Conservation (phyloP, 1,140 invertebrate genomes). For the Galleria mellonella region DNA sequence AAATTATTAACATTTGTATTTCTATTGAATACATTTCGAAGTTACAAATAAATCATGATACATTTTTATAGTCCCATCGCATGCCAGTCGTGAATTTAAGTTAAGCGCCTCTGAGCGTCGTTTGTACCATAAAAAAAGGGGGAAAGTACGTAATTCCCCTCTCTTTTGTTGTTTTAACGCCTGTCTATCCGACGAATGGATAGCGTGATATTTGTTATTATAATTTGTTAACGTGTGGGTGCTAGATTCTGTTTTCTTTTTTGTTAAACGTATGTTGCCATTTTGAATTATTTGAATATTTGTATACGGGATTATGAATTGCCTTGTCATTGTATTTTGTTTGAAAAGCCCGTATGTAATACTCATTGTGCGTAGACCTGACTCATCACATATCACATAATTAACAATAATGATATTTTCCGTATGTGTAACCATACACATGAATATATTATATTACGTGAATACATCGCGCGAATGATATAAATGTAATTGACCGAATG, state of each 20-base stretch:
- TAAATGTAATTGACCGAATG: conserved; percentile 2
- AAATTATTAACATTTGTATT: too few species aligned
- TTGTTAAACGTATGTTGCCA: neutral
- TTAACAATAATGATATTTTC: neutral
- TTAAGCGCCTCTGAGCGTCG: too few species aligned
- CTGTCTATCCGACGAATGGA: neutral
- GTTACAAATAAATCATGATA: too few species aligned
- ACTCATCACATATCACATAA: conserved; percentile 10
- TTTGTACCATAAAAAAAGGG: too few species aligned
- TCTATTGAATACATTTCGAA: too few species aligned
- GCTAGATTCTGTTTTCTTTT: conserved; percentile 1
- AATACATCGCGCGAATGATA: neutral
- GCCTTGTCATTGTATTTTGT: neutral
- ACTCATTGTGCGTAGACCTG: conserved; percentile 6
- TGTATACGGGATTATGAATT: neutral
- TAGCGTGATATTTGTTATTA: conserved; percentile 2
- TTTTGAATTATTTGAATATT: neutral
- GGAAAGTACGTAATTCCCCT: neutral
- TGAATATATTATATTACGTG: too few species aligned
- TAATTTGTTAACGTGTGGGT: neutral
- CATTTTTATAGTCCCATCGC: too few species aligned
- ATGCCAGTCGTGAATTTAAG: too few species aligned
- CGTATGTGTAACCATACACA: too few species aligned
- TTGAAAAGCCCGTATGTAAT: neutral
- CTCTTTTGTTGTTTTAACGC: neutral